Evolutionary conservation across 2,113 vertebrate genomes (phyloP).

Genomic region (Psittacara wagleri): DNA sequence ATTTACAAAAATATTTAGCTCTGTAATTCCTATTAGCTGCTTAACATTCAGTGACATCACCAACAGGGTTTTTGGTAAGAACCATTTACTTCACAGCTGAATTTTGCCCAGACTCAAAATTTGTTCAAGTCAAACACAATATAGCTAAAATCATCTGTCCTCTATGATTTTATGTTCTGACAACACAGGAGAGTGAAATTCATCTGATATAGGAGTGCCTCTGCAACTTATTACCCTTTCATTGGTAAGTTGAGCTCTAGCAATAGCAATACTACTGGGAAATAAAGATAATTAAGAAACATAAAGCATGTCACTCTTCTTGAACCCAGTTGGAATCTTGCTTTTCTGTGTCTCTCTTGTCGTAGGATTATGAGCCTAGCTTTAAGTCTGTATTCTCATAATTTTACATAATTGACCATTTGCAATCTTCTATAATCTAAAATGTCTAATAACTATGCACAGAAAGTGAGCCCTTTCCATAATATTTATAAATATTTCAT

Average conservation of each 20-base stretch:
- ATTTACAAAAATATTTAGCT: slow-evolving; percentile 11
- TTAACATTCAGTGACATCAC: neutral
- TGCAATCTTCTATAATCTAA: slow-evolving; percentile 59
- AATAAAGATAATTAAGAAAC: slow-evolving; percentile 82
- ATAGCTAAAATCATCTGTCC: slow-evolving; percentile 44
- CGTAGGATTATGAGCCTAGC: slow-evolving; percentile 44
- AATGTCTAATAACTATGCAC: slow-evolving; percentile 62
- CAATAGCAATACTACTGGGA: slow-evolving; percentile 71
- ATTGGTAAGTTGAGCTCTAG: slow-evolving; percentile 75
- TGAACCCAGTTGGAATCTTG: slow-evolving; percentile 64
- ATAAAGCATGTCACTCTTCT: slow-evolving; percentile 77
- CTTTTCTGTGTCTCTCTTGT: slow-evolving; percentile 58
- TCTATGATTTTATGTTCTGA: slow-evolving; percentile 61
- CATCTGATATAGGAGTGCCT: slow-evolving; percentile 66
- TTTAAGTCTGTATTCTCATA: slow-evolving; percentile 56
- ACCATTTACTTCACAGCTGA: neutral
- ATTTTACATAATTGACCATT: slow-evolving; percentile 62
- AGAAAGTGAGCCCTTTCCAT: slow-evolving; percentile 60
- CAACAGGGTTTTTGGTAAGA: neutral
- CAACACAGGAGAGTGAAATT: slow-evolving; percentile 60
- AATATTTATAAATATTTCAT: slow-evolving; percentile 75
- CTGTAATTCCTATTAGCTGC: neutral
- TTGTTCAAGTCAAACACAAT: slow-evolving; percentile 8
- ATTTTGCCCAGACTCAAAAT: slow-evolving; percentile 15
- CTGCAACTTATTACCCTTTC: slow-evolving; percentile 73